phyloP scores from a whole-genome alignment of 1,140 invertebrate species.

The Trachymyrmex septentrionalis region DNA sequence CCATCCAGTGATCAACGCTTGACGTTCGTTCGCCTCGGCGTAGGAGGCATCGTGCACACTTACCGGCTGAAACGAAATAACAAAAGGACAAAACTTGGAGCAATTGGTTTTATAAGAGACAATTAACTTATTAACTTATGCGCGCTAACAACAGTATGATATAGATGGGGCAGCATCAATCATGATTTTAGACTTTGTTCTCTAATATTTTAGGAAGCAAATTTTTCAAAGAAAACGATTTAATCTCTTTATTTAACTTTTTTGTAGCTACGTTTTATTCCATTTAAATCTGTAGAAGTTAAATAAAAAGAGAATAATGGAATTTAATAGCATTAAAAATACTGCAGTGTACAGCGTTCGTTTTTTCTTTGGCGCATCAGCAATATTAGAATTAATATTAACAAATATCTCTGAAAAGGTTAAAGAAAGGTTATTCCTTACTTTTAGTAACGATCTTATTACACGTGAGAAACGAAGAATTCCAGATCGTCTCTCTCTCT shows the following conservation, averaged over 20 bases:
- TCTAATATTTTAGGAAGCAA: too few species aligned
- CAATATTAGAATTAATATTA: background rate
- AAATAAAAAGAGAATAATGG: background rate
- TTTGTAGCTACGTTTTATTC: background rate
- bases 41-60: constrained; percentile 65
- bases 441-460: background rate
- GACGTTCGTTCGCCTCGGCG: constrained; percentile 28
- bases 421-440: background rate
- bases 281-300: background rate
- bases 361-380: background rate
- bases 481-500: background rate
- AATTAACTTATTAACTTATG: background rate
- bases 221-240: background rate
- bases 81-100: constrained; percentile 50
- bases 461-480: background rate
- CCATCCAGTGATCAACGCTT: constrained; percentile 45
- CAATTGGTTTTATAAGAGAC: constrained; percentile 38
- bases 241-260: background rate
- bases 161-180: background rate
- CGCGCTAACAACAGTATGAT: background rate
- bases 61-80: constrained; percentile 84
- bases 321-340: background rate
- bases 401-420: background rate
- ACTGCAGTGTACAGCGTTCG: background rate
- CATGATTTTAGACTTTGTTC: background rate